Evolutionary conservation across 2,113 vertebrate species (phyloP).

Genomic region (Erythrocercus mccallii): DNA sequence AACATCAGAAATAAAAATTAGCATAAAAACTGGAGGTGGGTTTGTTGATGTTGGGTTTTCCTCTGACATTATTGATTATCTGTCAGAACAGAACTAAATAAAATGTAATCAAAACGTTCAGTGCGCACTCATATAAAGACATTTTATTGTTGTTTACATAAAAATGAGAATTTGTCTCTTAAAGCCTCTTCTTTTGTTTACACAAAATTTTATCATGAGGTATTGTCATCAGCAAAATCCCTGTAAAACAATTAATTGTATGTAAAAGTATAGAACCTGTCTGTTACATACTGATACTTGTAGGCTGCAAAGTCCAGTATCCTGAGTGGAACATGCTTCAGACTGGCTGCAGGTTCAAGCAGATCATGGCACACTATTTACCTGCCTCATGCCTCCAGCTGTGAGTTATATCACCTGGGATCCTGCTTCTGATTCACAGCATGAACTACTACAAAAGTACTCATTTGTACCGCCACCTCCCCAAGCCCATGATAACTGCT

Average conservation of each 20-base stretch:
- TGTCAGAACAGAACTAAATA: neutral
- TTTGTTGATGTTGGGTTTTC: neutral
- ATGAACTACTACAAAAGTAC: neutral
- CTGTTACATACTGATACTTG: neutral
- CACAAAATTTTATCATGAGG: neutral
- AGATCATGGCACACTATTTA: neutral
- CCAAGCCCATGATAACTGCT: neutral
- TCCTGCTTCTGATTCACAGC: neutral
- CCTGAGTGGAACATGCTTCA: neutral
- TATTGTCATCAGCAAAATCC: neutral
- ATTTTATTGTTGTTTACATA: neutral
- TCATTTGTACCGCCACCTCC: neutral
- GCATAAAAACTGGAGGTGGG: neutral
- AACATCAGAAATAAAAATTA: neutral
- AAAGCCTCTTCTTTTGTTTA: neutral
- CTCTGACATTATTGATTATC: neutral
- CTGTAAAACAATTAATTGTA: neutral
- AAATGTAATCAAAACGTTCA: neutral
- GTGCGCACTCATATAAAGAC: neutral
- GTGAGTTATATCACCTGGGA: neutral
- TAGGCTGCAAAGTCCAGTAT: neutral
- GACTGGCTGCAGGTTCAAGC: neutral
- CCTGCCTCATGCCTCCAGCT: neutral
- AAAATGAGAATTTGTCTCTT: neutral
- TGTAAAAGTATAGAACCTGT: neutral